phyloP scores from a whole-genome alignment of 2,797 vertebrate genomes.

The Vireo griseus region DNA sequence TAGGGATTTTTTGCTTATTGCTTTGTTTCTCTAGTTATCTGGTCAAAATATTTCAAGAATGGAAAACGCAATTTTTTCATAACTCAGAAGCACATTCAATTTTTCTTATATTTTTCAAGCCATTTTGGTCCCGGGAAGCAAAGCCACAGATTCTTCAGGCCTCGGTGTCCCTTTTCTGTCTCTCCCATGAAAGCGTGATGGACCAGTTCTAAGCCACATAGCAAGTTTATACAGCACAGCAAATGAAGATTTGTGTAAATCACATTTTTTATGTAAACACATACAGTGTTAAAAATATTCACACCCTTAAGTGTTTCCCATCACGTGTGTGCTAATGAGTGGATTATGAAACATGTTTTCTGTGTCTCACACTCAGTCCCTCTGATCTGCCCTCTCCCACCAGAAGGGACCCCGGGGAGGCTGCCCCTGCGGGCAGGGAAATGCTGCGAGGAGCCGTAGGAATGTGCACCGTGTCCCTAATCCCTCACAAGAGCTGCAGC shows the following conservation, averaged over 20 bases:
- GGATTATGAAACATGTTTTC: background rate
- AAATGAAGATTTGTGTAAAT: conserved; percentile 26
- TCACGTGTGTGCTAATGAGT: background rate
- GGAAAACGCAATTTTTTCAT: background rate
- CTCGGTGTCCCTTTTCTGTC: background rate
- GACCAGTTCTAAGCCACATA: background rate
- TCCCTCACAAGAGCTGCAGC: background rate
- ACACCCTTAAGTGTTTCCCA: background rate
- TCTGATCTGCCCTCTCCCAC: background rate
- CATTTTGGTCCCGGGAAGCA: accelerated
- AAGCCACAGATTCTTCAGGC: background rate
- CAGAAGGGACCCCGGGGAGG: background rate
- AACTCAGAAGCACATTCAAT: background rate
- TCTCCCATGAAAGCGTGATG: background rate
- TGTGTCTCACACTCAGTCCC: background rate
- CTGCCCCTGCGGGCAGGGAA: accelerated
- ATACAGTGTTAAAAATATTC: conserved; percentile 26
- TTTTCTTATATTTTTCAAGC: background rate
- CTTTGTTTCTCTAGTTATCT: background rate
- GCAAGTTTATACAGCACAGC: background rate
- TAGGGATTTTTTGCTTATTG: background rate
- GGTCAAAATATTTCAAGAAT: background rate
- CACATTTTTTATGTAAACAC: background rate
- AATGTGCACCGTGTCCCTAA: background rate
- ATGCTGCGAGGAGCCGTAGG: background rate